These are phyloP conservation scores for Congeria kusceri DNA, from an alignment of 2,888 invertebrate species.

Conservation along the genomic window DNA sequence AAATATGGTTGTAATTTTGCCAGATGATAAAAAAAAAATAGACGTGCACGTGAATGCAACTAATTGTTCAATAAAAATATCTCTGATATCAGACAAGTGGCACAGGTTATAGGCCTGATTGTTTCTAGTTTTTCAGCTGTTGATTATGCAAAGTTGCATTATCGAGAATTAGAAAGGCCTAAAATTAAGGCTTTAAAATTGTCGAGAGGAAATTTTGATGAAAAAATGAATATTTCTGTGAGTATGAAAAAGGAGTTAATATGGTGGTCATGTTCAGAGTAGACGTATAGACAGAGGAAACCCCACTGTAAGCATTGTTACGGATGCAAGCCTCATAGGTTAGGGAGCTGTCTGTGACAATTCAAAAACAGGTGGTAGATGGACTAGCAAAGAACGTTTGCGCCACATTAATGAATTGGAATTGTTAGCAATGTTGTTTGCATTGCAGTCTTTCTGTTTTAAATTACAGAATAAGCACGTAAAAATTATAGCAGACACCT, in stretches of 20 bases:
- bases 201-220: constrained; percentile 33
- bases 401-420: constrained; percentile 51
- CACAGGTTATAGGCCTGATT: constrained; percentile 41
- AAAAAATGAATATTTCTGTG: constrained; percentile 17
- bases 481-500: constrained; percentile 37
- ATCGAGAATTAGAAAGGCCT: constrained; percentile 41
- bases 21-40: constrained; percentile 37
- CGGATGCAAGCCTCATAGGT: not conserved
- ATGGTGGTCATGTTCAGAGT: constrained; percentile 37
- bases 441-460: constrained; percentile 24
- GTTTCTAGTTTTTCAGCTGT: constrained; percentile 50
- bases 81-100: constrained; percentile 33
- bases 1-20: constrained; percentile 40
- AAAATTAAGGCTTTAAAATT: constrained; percentile 41
- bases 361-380: constrained; percentile 5
- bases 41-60: constrained; percentile 13
- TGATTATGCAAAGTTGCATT: constrained; percentile 43
- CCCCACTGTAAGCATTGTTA: not conserved
- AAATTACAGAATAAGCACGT: constrained; percentile 25
- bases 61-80: not conserved
- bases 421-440: constrained; percentile 34
- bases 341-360: not conserved
- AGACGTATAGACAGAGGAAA: constrained; percentile 17
- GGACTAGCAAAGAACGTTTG: constrained; percentile 25
- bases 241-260: constrained; percentile 32